Conservation (phyloP, 2,797 vertebrate genomes). For the Syndactyla subalaris region DNA sequence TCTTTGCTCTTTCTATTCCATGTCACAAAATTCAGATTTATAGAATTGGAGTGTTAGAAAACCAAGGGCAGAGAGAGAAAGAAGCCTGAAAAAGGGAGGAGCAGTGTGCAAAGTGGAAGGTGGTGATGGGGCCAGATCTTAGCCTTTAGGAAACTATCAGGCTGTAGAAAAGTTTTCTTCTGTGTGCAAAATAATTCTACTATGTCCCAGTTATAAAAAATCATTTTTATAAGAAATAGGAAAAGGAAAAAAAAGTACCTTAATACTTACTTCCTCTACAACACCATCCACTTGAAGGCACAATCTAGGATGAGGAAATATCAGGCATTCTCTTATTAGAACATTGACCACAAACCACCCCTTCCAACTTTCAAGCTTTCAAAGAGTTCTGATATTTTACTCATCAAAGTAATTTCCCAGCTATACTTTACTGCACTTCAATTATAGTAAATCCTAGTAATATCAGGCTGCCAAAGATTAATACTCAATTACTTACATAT, state of each 20-base stretch:
- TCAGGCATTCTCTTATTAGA: neutral
- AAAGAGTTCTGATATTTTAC: neutral
- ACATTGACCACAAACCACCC: neutral
- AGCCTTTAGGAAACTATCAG: neutral
- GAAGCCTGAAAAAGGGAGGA: neutral
- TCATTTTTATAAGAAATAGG: accelerated
- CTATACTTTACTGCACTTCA: neutral
- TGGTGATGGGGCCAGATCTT: neutral
- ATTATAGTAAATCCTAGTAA: neutral
- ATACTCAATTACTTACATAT: neutral
- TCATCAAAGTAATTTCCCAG: neutral
- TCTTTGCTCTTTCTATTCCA: neutral
- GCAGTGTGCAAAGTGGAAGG: neutral
- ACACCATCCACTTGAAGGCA: neutral
- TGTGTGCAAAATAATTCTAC: neutral
- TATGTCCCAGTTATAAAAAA: neutral
- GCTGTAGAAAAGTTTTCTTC: neutral
- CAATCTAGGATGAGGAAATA: neutral
- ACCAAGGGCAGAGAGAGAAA: neutral
- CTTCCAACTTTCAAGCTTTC: neutral
- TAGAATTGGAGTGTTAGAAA: neutral
- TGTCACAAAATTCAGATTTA: neutral
- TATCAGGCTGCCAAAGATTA: neutral
- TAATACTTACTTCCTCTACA: neutral
- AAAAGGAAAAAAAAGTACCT: neutral